A percentile compares a stretch with the other conserved stretches of the same genome.
Conservation (phyloP, 2,113 vertebrate species). For the Austrofundulus limnaeus region DNA sequence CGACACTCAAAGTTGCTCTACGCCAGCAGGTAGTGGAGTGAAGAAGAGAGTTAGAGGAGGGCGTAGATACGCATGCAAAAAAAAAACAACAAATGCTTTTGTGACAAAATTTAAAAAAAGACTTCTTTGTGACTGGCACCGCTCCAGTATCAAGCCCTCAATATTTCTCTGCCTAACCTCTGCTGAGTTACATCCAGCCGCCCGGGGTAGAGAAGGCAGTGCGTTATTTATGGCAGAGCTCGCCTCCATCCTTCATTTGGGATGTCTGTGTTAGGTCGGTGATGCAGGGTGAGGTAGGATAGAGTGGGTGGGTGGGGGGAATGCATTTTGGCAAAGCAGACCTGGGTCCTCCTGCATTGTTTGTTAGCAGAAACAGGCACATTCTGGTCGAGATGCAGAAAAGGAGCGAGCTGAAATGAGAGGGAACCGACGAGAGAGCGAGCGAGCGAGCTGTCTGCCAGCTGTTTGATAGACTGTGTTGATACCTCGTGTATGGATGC, state of each 20-base stretch:
- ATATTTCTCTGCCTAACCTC: constrained; percentile 47
- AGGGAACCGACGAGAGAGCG: constrained; percentile 3
- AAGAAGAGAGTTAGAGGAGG: constrained; percentile 21
- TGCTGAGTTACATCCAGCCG: constrained; percentile 50
- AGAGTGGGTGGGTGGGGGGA: too few species aligned
- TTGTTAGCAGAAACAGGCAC: constrained; percentile 43
- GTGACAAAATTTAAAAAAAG: constrained; percentile 36
- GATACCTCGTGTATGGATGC: constrained; percentile 61
- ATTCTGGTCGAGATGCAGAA: constrained; percentile 28
- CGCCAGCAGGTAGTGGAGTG: constrained; percentile 33
- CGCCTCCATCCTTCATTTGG: constrained; percentile 59
- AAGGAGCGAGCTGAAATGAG: constrained; percentile 24
- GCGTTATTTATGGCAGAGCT: constrained; percentile 63
- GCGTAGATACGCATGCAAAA: constrained; percentile 27
- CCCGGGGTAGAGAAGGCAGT: constrained; percentile 18
- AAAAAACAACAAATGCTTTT: constrained; percentile 50
- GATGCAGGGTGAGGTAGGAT: constrained; percentile 37
- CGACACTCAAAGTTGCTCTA: constrained; percentile 49
- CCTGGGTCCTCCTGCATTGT: constrained; percentile 44
- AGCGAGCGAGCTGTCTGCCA: constrained; percentile 51
- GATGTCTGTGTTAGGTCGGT: constrained; percentile 64
- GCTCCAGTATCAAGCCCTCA: constrained; percentile 28
- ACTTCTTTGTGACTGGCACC: constrained; percentile 17
- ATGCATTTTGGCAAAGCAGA: constrained; percentile 19
- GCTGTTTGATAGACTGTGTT: constrained; percentile 61